Evolutionary conservation across 1,140 invertebrate genomes (phyloP), one percentile per base, ranked within the genome.

Genomic region (Nasonia vitripennis): DNA sequence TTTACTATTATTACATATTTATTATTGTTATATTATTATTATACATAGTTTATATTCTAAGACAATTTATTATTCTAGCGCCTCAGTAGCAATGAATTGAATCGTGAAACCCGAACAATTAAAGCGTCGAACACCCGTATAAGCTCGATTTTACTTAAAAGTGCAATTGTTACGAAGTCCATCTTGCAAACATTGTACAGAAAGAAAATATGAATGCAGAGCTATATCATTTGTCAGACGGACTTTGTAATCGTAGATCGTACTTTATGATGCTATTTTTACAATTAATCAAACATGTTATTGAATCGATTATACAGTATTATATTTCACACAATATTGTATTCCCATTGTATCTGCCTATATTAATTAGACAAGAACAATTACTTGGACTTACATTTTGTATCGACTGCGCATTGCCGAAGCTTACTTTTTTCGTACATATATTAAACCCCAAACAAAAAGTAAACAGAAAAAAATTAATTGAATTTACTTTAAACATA

Each of bases 401-500:
- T 75, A 78, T 78, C 23, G 10, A 75, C 68, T 73, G 70, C 83
- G 83, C 48, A 85, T 85, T 85, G 34, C 27, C 51, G 31, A 80
- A 27, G 83, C 67, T 55, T 84, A 84, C 34, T 79, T 80, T 79
- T 80, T 37, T 48, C 1, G 4, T 67, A 74, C 41, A 80, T 55
- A 74, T 51, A 78, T 37, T 7, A 37, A 55, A 6, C 55, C 55
- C 55, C 51, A 75, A 75, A 11, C 31, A 62, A 2, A 1, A 70
- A 48, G 73, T 75, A 84, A 73, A 86, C 23, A 79, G 9, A 75
- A 74, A 84, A 73, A 81, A 74, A 82, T 74, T 86, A 84, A 68
- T 75, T 37, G 2, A 37, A 3, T 37, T 37, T 83, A 73, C 55
- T 62, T 62, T 62, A 62, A 62, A 20, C 17, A 37, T 37, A 62